Conservation (phyloP, 2,888 invertebrate genomes). For the Lochmaea capreae region DNA sequence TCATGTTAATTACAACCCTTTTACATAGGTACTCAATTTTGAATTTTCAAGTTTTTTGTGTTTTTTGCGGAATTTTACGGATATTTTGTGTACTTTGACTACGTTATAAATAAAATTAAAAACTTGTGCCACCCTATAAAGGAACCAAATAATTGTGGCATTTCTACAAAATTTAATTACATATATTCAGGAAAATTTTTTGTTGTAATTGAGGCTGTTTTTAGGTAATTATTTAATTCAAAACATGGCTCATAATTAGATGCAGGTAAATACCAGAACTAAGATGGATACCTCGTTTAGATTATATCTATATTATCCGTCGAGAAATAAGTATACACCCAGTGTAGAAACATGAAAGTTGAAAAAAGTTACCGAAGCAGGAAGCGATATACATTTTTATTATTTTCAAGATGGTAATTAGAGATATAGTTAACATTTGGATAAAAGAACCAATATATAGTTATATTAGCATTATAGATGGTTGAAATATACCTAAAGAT, state of each 20-base stretch:
- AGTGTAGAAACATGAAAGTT: conserved; percentile 7
- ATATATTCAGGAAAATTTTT: conserved; percentile 21
- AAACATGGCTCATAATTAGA: conserved; percentile 30
- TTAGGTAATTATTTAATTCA: conserved; percentile 36
- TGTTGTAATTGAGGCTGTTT: conserved; percentile 29
- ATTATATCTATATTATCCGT: conserved; percentile 29
- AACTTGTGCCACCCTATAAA: no score
- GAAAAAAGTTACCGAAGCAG: conserved; percentile 10
- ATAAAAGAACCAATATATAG: not conserved
- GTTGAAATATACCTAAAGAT: not conserved
- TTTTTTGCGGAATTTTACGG: no score
- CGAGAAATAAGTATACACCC: conserved; percentile 12
- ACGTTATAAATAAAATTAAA: no score
- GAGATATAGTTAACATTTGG: not conserved
- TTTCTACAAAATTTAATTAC: conserved; percentile 29
- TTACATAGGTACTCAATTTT: no score
- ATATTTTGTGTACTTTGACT: no score
- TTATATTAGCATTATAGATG: not conserved
- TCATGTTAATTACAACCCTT: no score
- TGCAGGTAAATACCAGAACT: conserved; percentile 33
- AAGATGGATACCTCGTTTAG: conserved; percentile 33
- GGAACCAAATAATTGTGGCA: not conserved
- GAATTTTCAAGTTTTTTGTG: no score
- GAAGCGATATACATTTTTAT: conserved; percentile 15
- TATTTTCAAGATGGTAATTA: conserved; percentile 15